Percentiles rank a stretch among this genome's conserved stretches.
Conservation (phyloP, 2,113 vertebrate species). For the human (Homo sapiens) region GRCh38 chr4:187703501-187704000, state of each 20-base stretch:
- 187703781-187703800: too few species aligned
- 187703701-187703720: too few species aligned
- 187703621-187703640: neutral
- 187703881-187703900: neutral
- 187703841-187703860: neutral
- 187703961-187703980: neutral
- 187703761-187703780: neutral
- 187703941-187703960: neutral
- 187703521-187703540: neutral
- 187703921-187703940: neutral
- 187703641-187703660: too few species aligned
- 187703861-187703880: neutral
- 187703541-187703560: too few species aligned
- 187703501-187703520: neutral
- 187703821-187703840: neutral
- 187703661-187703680: too few species aligned
- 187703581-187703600: too few species aligned
- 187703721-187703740: neutral
- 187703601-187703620: neutral
- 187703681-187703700: neutral
- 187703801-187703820: neutral
- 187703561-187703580: too few species aligned
- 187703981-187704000: neutral
- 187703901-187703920: neutral
- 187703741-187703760: too few species aligned